These are phyloP conservation scores for Dasypus novemcinctus DNA, from an alignment of 2,113 vertebrate genomes.

Conservation along the genomic window DNA sequence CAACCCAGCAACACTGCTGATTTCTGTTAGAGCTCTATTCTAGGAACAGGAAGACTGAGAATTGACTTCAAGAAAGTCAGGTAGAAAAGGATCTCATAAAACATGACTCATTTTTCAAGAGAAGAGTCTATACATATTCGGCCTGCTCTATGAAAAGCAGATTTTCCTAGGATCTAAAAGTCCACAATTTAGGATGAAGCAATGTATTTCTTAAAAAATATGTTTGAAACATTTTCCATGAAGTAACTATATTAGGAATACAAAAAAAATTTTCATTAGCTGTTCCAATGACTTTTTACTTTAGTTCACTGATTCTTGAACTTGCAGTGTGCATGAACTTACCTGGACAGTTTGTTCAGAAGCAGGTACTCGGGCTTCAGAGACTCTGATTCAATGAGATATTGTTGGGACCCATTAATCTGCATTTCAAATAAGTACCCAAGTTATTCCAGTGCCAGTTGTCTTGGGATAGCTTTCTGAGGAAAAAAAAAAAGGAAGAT, in stretches of 20 bases:
- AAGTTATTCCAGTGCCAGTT: background rate
- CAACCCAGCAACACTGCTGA: background rate
- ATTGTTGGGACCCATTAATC: background rate
- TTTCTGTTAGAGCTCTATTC: background rate
- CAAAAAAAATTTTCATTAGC: background rate
- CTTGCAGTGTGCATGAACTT: background rate
- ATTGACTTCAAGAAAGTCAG: background rate
- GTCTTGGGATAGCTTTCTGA: background rate
- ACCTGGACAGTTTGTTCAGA: background rate
- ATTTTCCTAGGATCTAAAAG: background rate
- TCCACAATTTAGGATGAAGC: background rate
- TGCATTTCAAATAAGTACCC: background rate
- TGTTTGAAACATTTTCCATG: background rate
- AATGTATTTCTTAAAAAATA: background rate
- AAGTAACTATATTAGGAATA: background rate
- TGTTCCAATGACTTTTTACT: background rate
- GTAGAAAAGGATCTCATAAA: background rate
- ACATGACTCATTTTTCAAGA: background rate
- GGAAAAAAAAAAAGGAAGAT: background rate
- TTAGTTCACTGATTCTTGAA: background rate
- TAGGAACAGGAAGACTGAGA: background rate
- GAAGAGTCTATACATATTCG: background rate
- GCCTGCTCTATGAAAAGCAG: background rate
- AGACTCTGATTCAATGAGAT: background rate
- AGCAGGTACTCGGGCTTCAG: background rate